Evolutionary conservation across 2,888 invertebrate genomes (phyloP).

Genomic region (Nasonia oneida): DNA sequence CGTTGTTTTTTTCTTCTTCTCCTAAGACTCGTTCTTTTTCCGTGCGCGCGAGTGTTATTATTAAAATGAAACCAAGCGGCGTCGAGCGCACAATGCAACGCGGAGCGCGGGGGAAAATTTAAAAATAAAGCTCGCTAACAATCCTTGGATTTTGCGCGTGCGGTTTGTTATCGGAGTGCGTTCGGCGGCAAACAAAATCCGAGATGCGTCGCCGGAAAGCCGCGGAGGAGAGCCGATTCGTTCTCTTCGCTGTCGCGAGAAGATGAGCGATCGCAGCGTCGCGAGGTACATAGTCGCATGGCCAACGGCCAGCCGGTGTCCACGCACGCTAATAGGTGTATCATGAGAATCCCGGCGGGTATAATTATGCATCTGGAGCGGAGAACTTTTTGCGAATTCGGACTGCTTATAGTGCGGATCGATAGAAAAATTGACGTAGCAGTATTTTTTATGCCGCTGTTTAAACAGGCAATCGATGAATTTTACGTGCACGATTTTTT

Average conservation of each 20-base stretch:
- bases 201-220: background rate
- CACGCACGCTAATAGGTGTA: background rate
- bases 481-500: too few relatives aligned
- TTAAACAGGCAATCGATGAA: too few relatives aligned
- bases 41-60: background rate
- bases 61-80: background rate
- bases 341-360: background rate
- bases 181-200: constrained; percentile 6
- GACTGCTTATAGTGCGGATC: background rate
- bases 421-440: background rate
- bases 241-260: background rate
- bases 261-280: constrained; percentile 26
- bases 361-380: background rate
- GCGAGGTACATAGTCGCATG: constrained; percentile 18
- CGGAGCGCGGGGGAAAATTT: background rate
- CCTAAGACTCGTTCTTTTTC: background rate
- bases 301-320: background rate
- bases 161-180: background rate
- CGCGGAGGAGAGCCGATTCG: background rate
- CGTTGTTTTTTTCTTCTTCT: background rate
- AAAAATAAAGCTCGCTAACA: background rate
- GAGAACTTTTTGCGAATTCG: background rate
- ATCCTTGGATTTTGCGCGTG: constrained; percentile 11
- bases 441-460: too few relatives aligned
- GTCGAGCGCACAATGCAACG: background rate